Evolutionary conservation across 2,113 vertebrate genomes (phyloP).

Genomic region (Vireo altiloquus): DNA sequence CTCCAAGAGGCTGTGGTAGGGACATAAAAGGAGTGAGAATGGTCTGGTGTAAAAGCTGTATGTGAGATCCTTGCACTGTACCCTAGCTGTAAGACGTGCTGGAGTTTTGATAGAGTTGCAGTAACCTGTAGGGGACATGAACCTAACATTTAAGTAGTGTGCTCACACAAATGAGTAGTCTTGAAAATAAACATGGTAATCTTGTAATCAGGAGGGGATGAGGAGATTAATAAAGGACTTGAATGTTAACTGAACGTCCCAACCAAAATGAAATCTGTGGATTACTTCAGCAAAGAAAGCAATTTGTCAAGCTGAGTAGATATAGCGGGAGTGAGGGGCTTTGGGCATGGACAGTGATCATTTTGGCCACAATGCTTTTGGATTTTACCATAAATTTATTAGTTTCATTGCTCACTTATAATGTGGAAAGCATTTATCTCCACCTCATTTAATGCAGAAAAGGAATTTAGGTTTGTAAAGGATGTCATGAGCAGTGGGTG

Average conservation of each 20-base stretch:
- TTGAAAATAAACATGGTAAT: background rate
- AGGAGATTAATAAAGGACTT: background rate
- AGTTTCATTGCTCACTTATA: background rate
- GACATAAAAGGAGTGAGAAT: background rate
- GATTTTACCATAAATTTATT: background rate
- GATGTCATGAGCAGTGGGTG: background rate
- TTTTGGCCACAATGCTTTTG: background rate
- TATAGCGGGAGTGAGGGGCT: background rate
- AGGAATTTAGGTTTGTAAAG: background rate
- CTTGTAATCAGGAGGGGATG: background rate
- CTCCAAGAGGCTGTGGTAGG: background rate
- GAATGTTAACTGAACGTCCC: background rate
- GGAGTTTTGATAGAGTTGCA: background rate
- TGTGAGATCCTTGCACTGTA: background rate
- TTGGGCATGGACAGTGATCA: rapidly evolving
- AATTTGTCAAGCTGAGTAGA: background rate
- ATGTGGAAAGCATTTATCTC: background rate
- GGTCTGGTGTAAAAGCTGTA: background rate
- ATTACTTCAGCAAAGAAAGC: background rate
- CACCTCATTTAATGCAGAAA: background rate
- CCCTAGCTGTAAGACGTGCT: background rate
- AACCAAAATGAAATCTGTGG: background rate
- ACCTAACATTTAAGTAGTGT: background rate
- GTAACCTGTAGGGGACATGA: too few relatives aligned
- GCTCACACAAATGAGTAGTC: background rate